Base-by-base conservation (phyloP, 30 jellyfish, hydroid and myxozoan species). In the Cassiopea andromeda region DNA sequence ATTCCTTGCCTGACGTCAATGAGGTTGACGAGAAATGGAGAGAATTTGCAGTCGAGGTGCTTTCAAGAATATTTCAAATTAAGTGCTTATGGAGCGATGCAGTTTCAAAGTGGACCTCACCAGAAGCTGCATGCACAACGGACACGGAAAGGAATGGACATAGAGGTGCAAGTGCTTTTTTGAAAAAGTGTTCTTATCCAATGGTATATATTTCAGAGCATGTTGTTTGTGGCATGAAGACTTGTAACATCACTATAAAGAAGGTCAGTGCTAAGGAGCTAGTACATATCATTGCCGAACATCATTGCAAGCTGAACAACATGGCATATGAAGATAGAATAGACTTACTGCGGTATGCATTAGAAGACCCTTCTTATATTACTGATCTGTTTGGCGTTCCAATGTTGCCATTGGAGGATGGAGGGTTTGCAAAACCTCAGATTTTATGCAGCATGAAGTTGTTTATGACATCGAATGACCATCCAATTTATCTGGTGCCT, bases 51-150 rank as follows among this genome's bases (percentile, higher is more conserved):
- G 76, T 49, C 27, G 43, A 38, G 38, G 57, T 74, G 46, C 84
- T 85, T 15, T 47, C 16, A 46, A 54, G 8, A 15, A 46, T 85
- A 16, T 84, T 84, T 14, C 3, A 44, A 5, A 80, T 15, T 7
- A 50, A 68, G 5, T 85, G 82, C 61, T 6, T 85, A 18, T 85
- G 93, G 93, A 85, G 87, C 1, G 88, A 46, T 46, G 93, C 93
- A 38, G 83, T 68, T 6, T 85, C 87, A 14, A 46, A 59, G 45
- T 85, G 93, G 93, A 60, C 74, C 10, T 43, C 45, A n/a, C 57
- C 61, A 2, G 7, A 44, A 45, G 44, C 19, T 7, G 93, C 88
- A 10, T 43, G 1, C 16, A 19, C 74, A 58, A 78, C 12, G 27
- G 66, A 46, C 19, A n/a, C 43, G 46, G 3, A 57, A 9, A 50